Base-by-base conservation (phyloP, 2,113 vertebrate species). In the Scolopax mira region DNA sequence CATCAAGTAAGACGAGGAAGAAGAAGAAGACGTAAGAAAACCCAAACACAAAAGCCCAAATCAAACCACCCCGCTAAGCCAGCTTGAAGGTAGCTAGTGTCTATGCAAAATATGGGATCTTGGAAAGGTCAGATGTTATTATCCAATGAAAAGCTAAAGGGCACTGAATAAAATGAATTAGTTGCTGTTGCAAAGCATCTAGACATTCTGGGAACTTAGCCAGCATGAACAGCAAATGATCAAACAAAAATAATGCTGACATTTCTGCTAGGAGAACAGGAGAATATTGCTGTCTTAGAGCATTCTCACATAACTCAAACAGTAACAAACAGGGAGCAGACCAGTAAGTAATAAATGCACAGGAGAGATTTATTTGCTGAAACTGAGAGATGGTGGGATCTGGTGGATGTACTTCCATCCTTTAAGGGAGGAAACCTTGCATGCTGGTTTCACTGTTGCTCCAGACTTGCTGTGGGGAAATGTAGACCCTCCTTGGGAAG, bases 111-210 rank as follows among this genome's bases (percentile, higher is more conserved):
- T 71, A 33, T 49, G 42, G 62, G 57, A 72, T 88, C 82, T 85
- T 81, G 41, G 73, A 74, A 94, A 93, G 85, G 85, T 94, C 85
- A 93, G 65, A 64, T 64, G 41, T 93, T 93, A 51, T 67, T 85
- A 89, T 62, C 81, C 81, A 77, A n/a, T 48, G 51, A 78, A 77
- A 94, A 92, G 60, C 79, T 78, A 79, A 77, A 95, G 87, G 79
- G 57, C 61, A 67, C 2, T 11, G 71, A 85, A 95, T 95, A 89
- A 95, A 91, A 82, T 54, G 30, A 88, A 88, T 77, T 79, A 52
- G 41, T 62, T 83, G 48, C 48, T 81, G 51, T 64, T 91, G 65
- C 61, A 93, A 92, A 95, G 60, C 79, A 90, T 73, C 74, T 65
- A 90, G 72, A 79, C 39, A 22, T 88, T 90, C 92, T 93, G 69